These are phyloP conservation scores for Nomada ferruginata DNA, from an alignment of 2,888 invertebrate species.

Conservation along the genomic window DNA sequence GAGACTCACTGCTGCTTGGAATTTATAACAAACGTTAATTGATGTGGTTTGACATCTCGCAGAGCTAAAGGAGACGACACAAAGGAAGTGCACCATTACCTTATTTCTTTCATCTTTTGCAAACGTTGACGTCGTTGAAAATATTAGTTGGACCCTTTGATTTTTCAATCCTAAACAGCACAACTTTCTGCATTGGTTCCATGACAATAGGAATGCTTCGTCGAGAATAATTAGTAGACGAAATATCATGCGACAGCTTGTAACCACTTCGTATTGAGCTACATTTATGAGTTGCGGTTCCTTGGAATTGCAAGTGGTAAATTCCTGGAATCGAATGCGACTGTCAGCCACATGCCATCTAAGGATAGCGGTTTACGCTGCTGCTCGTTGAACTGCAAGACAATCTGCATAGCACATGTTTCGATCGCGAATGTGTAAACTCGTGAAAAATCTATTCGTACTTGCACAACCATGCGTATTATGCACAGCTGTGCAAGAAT, in stretches of 20 bases:
- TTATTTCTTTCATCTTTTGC: neutral
- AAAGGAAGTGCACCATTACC: constrained; percentile 4
- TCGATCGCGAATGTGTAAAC: neutral
- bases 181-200: too few species aligned
- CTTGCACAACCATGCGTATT: neutral
- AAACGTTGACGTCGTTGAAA: neutral
- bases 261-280: too few species aligned
- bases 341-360: neutral
- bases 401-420: neutral
- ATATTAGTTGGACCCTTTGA: neutral
- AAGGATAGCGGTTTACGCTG: neutral
- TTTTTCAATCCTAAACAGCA: too few species aligned
- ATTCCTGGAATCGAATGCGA: constrained; percentile 11
- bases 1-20: neutral
- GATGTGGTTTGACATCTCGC: neutral
- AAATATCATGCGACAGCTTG: too few species aligned
- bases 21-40: neutral
- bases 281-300: neutral
- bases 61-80: neutral
- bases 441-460: neutral
- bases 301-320: constrained; percentile 1
- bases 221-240: too few species aligned
- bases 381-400: neutral
- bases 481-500: neutral
- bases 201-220: too few species aligned